Conservation (phyloP, 2,113 vertebrate species). For the Lepisosteus oculatus region DNA sequence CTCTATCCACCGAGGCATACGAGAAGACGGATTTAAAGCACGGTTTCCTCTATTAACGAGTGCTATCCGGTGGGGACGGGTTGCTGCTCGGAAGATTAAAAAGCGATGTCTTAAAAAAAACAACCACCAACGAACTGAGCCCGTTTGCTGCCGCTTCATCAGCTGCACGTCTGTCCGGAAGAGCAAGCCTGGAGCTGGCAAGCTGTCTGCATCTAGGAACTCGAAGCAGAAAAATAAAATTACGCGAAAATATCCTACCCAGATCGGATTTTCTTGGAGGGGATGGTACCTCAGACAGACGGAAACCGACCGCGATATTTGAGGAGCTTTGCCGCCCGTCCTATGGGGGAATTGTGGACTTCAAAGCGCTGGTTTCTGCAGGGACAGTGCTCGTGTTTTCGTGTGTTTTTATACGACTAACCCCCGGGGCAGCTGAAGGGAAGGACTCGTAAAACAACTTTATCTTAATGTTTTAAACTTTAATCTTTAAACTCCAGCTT, state of each 20-base stretch:
- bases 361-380: constrained; percentile 36
- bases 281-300: constrained; percentile 31
- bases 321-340: constrained; percentile 45
- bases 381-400: constrained; percentile 45
- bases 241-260: too few species aligned
- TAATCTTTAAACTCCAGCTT: too few species aligned
- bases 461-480: too few species aligned
- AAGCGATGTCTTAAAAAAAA: constrained; percentile 14
- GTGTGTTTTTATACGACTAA: constrained; percentile 44
- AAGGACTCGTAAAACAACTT: background rate
- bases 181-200: constrained; percentile 12
- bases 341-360: constrained; percentile 48
- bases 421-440: background rate
- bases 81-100: background rate
- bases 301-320: constrained; percentile 47
- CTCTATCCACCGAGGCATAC: constrained; percentile 37
- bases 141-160: background rate
- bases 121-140: too few species aligned
- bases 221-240: background rate
- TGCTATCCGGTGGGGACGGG: background rate
- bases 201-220: constrained; percentile 5
- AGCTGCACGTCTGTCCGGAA: constrained; percentile 1
- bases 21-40: constrained; percentile 41
- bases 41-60: constrained; percentile 16
- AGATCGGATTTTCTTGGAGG: background rate